Percentiles rank a stretch among this genome's conserved stretches.
These are phyloP conservation scores for Actinostola sp. DNA, from an alignment of 92 coral and sea anemone species.

Conservation along the genomic window DNA sequence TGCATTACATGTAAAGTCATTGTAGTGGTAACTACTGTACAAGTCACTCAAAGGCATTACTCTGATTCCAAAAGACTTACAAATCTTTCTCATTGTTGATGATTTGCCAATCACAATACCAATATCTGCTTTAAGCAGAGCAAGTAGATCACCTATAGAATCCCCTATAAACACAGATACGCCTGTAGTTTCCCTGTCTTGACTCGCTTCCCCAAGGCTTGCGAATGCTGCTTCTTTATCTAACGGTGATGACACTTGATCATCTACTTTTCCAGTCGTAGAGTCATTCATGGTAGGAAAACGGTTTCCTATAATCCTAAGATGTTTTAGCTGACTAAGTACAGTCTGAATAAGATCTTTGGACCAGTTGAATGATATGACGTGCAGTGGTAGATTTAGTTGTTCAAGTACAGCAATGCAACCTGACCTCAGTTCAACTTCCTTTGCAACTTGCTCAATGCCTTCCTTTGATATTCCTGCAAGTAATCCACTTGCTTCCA, in stretches of 20 bases:
- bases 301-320: constrained; percentile 71
- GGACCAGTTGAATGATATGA: constrained; percentile 92
- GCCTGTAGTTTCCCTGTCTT: constrained; percentile 21
- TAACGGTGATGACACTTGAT: constrained; percentile 57
- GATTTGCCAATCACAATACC: constrained; percentile 90
- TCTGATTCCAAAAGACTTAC: constrained; percentile 82
- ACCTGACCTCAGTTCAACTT: constrained; percentile 75
- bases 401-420: constrained; percentile 71
- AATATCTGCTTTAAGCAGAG: constrained; percentile 76
- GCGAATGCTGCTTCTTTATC: constrained; percentile 82
- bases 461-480: constrained; percentile 77
- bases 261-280: constrained; percentile 71
- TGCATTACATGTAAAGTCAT: not conserved
- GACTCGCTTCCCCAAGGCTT: constrained; percentile 40
- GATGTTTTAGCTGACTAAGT: constrained; percentile 68
- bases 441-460: constrained; percentile 57
- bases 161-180: constrained; percentile 88
- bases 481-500: constrained; percentile 78
- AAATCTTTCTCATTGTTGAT: constrained; percentile 65
- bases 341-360: constrained; percentile 78
- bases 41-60: constrained; percentile 66
- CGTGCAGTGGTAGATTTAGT: constrained; percentile 72
- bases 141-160: constrained; percentile 83
- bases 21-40: not conserved
- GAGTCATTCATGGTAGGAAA: constrained; percentile 65